These are phyloP conservation scores for Vanessa tameamea DNA, from an alignment of 1,140 invertebrate genomes.

Conservation along the genomic window DNA sequence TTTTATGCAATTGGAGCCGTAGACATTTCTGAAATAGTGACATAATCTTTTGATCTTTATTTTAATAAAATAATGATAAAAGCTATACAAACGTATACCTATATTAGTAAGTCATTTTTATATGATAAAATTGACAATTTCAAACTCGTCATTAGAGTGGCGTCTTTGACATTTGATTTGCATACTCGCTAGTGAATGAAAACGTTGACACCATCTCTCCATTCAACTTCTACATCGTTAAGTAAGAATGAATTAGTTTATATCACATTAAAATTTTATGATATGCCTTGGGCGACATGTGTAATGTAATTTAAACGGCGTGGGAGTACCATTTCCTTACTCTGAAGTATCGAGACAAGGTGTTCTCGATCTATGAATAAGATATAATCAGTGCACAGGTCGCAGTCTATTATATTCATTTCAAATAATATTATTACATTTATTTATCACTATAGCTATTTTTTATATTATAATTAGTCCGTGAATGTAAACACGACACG, in stretches of 20 bases:
- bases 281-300: conserved; percentile 26
- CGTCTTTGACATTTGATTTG: conserved; percentile 18
- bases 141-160: conserved; percentile 21
- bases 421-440: too few species aligned
- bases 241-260: conserved; percentile 30
- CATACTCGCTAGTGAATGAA: conserved; percentile 33
- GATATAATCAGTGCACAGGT: not conserved
- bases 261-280: conserved; percentile 36
- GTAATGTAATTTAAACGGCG: conserved; percentile 15
- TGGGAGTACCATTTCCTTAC: conserved; percentile 32
- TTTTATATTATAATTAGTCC: too few species aligned
- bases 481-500: too few species aligned
- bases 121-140: not conserved
- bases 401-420: not conserved
- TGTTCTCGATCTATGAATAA: not conserved
- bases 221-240: conserved; percentile 27
- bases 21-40: not conserved
- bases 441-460: too few species aligned
- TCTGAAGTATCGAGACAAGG: conserved; percentile 1
- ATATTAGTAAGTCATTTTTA: not conserved
- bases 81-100: not conserved
- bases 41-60: not conserved
- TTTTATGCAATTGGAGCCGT: not conserved
- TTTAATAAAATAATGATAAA: not conserved
- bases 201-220: conserved; percentile 22